Conservation (phyloP, 2,888 invertebrate genomes). For the Cryptophagus acutangulus region DNA sequence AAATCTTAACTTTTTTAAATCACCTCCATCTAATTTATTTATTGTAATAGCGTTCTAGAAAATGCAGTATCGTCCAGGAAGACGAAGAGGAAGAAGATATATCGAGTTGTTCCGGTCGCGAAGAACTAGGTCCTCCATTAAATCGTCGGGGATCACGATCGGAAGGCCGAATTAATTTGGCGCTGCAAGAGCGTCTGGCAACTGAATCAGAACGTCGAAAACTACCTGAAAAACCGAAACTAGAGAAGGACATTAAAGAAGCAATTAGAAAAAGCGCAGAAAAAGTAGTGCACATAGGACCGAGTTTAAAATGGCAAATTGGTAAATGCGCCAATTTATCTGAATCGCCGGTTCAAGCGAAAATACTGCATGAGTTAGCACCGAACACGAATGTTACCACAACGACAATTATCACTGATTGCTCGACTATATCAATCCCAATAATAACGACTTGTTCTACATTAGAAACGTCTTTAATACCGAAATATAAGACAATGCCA, state of each 20-base stretch:
- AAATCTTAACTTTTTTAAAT: background rate
- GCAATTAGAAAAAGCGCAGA: background rate
- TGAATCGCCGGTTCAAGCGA: conserved; percentile 30
- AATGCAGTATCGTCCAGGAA: conserved; percentile 88
- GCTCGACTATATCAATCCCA: conserved; percentile 54
- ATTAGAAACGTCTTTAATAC: conserved; percentile 36
- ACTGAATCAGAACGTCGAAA: conserved; percentile 54
- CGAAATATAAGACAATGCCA: conserved; percentile 58
- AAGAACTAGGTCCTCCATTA: conserved; percentile 53
- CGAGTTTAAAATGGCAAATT: conserved; percentile 36
- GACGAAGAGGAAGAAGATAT: conserved; percentile 87
- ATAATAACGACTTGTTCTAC: conserved; percentile 45
- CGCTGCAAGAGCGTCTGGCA: conserved; percentile 59
- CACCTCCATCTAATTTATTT: too few species aligned
- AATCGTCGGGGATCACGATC: conserved; percentile 72
- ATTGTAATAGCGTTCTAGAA: conserved; percentile 65
- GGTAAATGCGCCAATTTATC: conserved; percentile 37
- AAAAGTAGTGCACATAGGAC: background rate
- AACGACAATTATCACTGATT: conserved; percentile 51
- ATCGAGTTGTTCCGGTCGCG: conserved; percentile 54
- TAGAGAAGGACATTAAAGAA: background rate
- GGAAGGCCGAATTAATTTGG: conserved; percentile 71
- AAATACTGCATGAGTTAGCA: conserved; percentile 28
- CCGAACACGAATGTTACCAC: conserved; percentile 33
- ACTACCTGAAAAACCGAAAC: conserved; percentile 11